phyloP scores from a whole-genome alignment of 1,140 invertebrate genomes.

The Meteorus sp. region DNA sequence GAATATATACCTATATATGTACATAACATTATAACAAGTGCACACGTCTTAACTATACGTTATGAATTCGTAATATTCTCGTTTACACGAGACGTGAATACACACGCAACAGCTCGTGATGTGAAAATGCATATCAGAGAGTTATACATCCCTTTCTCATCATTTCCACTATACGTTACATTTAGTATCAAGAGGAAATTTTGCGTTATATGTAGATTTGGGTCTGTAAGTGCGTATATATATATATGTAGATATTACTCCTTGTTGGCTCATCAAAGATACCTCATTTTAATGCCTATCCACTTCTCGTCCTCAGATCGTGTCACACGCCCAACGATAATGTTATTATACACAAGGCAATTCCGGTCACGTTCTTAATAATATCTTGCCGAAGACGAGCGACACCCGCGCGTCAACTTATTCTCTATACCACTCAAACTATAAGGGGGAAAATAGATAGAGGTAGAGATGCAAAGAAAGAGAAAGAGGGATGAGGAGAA shows the following conservation, averaged over 20 bases:
- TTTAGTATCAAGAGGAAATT: not conserved
- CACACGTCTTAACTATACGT: slow-evolving; percentile 13
- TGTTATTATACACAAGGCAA: slow-evolving; percentile 33
- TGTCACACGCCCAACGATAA: slow-evolving; percentile 31
- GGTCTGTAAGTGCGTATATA: not conserved
- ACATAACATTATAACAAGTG: not conserved
- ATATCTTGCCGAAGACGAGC: slow-evolving; percentile 36
- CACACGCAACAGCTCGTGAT: slow-evolving; percentile 24
- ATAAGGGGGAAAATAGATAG: not conserved
- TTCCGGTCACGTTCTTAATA: slow-evolving; percentile 38
- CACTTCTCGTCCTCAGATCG: slow-evolving; percentile 28
- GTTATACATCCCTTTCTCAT: not conserved
- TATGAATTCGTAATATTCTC: slow-evolving; percentile 25
- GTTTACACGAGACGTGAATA: slow-evolving; percentile 13
- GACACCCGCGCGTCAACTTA: slow-evolving; percentile 13
- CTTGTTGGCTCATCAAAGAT: slow-evolving; percentile 22
- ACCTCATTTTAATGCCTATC: slow-evolving; percentile 34
- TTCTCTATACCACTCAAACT: slow-evolving; percentile 13
- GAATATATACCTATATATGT: not conserved
- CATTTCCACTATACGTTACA: not conserved
- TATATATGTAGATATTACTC: slow-evolving; percentile 8
- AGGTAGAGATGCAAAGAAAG: not conserved
- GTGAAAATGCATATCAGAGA: slow-evolving; percentile 17
- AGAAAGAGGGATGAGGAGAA: not conserved
- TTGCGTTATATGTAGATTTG: slow-evolving; percentile 1